These are phyloP conservation scores for Colletes latitarsis DNA, from an alignment of 1,140 invertebrate genomes.

Conservation along the genomic window DNA sequence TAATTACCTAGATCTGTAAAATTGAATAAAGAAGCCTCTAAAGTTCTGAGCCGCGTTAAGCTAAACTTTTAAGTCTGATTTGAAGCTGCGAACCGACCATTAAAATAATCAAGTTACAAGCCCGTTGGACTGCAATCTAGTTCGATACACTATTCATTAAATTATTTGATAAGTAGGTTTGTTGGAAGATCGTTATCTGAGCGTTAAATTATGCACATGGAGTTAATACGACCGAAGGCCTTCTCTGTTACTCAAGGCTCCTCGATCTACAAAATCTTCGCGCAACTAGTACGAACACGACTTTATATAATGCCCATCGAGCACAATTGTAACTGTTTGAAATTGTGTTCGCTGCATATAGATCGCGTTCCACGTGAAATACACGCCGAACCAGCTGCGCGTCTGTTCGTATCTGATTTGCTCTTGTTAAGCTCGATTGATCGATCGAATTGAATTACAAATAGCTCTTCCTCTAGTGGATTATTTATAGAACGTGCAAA, in stretches of 20 bases:
- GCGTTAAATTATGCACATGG: not conserved
- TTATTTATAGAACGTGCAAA: constrained; percentile 33
- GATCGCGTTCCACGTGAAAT: constrained; percentile 28
- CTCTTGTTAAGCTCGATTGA: constrained; percentile 35
- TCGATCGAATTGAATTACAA: constrained; percentile 40
- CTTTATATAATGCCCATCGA: constrained; percentile 14
- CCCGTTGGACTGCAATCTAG: not conserved
- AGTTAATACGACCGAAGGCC: constrained; percentile 9
- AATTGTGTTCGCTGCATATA: not conserved
- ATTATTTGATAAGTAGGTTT: not conserved
- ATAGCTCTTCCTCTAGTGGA: not conserved
- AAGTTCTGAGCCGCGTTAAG: too few relatives aligned
- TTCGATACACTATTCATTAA: not conserved
- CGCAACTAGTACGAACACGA: not conserved
- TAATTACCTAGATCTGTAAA: too few relatives aligned
- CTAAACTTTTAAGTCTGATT: too few relatives aligned
- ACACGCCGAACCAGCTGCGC: constrained; percentile 23
- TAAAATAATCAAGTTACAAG: not conserved
- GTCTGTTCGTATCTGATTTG: constrained; percentile 1
- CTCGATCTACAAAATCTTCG: constrained; percentile 17
- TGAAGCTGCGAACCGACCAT: too few relatives aligned
- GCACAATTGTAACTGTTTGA: constrained; percentile 3
- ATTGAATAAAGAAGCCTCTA: too few relatives aligned
- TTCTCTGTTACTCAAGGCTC: not conserved
- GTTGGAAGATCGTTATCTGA: not conserved